Evolutionary conservation across 2,113 vertebrate genomes (phyloP), one percentile per base, ranked within the genome.

Genomic region (Tetrax tetrax): DNA sequence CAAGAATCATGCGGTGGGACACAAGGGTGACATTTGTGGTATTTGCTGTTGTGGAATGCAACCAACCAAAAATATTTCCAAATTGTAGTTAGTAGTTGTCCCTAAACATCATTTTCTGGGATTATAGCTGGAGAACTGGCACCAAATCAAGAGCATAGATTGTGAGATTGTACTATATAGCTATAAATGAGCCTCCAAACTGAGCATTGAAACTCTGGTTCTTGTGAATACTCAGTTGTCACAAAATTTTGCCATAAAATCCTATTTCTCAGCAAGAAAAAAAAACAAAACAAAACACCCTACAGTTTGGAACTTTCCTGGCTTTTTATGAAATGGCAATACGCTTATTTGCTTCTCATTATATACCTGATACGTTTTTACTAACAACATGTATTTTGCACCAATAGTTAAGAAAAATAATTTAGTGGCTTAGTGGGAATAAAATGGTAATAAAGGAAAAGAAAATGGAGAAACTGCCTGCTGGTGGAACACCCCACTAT

Each of bases 361-460:
- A 94, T 85, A 83, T 96, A 94, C 60, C 27, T 65, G 94, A 94
- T 93, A 94, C 94, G 43, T 93, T 98, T 98, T 94, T 87, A 95
- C 83, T 97, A 97, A 97, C 83, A 93, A 87, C 83, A 94, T 68
- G 63, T 85, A 97, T 97, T 98, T 98, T 95, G 87, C 76, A 79
- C 77, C 56, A 79, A 75, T 33, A 95, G 43, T 76, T 83, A 71
- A 96, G 87, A 72, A 97, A 97, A 97, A 96, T 96, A 95, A 96
- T 97, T 97, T 97, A 97, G 90, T 96, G 83, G 63, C 54, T 97
- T 97, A 94, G 77, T 92, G 96, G 96, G 91, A 98, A 97, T 95
- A 89, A 95, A 83, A 88, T 66, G 81, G 96, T 81, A 97, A 94
- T 97, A 98, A 97, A 97, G 51, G 68, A 95, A 91, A 96, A 95